Base-by-base conservation (phyloP, 2,888 invertebrate genomes). In the Oscheius sp. region DNA sequence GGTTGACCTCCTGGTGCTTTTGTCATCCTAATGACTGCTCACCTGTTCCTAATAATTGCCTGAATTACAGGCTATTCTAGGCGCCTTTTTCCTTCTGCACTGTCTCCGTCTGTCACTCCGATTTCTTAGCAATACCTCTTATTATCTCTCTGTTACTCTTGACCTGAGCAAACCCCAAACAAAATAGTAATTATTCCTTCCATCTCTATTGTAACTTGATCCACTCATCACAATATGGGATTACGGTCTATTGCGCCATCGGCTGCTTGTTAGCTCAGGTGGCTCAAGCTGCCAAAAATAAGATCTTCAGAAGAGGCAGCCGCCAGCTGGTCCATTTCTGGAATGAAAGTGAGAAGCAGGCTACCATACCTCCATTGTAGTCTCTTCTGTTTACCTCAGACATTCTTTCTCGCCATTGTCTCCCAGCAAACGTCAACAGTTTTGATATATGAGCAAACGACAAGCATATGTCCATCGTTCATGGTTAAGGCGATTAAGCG, bases 41-140 rank as follows among this genome's bases (percentile, higher is more conserved):
- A 62, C 62, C 62, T 62, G 62, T 62, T 62, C 49, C 62, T 49
- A 62, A 45, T 62, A 62, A 62, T 62, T 62, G 62, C 62, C 62
- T 47, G 62, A 62, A 62, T 62, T 62, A 62, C 49, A 47, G 45
- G 32, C 49, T 49, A 62, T 62, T 62, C 47, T 49, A 44, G 24
- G 59, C 59, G 59, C 44, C 44, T 44, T 59, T 59, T 59, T 59
- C 54, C 32, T 33, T 54, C 32, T 32, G 17, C 44, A 59, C 59
- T 24, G 41, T 59, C 28, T 28, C 41, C 59, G 59, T 59, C 59
- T 59, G 59, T 17, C 59, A 41, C 44, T 41, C 41, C 59, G 59
- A 59, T 59, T 44, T 41, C 24, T 54, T n/a, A 20, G 33, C 32
- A 54, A 33, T 54, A 54, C 22, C 54, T 36, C 47, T 47, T 12